Conservation (phyloP, 2,113 vertebrate genomes). For the Ophthalmolycus amberensis region DNA sequence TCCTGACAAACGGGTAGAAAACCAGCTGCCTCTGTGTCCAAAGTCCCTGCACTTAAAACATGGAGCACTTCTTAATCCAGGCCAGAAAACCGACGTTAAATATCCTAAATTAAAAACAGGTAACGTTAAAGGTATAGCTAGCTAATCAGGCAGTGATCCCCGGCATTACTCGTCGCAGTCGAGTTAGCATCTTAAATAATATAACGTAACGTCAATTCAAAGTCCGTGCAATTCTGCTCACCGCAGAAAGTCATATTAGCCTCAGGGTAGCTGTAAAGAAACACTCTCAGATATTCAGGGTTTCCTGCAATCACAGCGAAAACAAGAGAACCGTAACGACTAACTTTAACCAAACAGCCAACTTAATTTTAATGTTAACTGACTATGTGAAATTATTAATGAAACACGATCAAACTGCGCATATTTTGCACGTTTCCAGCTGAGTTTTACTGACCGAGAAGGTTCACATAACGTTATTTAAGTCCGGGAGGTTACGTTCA, state of each 20-base stretch:
- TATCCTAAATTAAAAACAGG: not conserved
- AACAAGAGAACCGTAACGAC: not conserved
- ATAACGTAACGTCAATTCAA: not conserved
- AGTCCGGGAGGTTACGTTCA: constrained; percentile 55
- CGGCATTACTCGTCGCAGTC: not conserved
- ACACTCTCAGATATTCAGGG: not conserved
- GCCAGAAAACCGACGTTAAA: not conserved
- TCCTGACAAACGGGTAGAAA: not conserved
- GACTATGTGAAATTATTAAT: not conserved
- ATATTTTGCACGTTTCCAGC: not conserved
- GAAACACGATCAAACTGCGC: not conserved
- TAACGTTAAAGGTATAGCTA: not conserved
- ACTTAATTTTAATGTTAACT: not conserved
- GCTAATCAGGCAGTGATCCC: not conserved
- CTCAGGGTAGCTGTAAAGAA: not conserved
- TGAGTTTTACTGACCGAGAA: not conserved
- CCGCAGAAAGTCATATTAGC: not conserved
- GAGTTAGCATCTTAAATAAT: not conserved
- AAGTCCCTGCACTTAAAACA: not conserved
- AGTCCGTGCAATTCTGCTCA: not conserved
- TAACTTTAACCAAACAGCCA: not conserved
- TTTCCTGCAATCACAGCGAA: not conserved
- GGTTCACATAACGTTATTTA: constrained; percentile 9
- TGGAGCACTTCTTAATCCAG: not conserved
- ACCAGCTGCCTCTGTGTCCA: not conserved